These are phyloP conservation scores for Dicaeum eximium DNA, from an alignment of 2,113 vertebrate genomes.

Conservation along the genomic window DNA sequence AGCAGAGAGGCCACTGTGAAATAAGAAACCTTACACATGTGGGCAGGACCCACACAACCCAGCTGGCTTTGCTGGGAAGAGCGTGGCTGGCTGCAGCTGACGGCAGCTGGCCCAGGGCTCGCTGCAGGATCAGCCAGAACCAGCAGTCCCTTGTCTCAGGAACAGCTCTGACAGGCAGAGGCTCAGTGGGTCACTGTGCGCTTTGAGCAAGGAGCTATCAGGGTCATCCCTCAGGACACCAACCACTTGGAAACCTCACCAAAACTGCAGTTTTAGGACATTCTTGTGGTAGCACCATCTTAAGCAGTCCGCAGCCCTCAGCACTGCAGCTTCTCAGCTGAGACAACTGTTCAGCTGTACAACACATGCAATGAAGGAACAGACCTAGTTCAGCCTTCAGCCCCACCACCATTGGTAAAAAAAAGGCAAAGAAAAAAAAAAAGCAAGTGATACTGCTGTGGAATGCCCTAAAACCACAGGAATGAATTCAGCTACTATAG, in stretches of 20 bases:
- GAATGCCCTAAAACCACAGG: background rate
- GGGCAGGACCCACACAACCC: background rate
- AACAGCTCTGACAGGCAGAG: background rate
- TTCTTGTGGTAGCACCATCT: background rate
- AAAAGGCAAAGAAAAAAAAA: background rate
- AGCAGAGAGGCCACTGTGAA: conserved; percentile 4
- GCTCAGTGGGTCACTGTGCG: background rate
- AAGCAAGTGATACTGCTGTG: background rate
- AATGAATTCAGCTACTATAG: background rate
- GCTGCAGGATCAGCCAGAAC: background rate
- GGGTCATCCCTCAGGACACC: background rate
- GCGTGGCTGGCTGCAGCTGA: background rate
- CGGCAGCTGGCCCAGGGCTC: too few species aligned
- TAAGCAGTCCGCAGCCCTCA: background rate
- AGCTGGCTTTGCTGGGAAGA: background rate
- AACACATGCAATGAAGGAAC: background rate
- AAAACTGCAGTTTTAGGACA: background rate
- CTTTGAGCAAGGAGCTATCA: background rate
- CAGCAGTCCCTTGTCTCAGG: fast-evolving
- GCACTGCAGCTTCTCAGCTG: background rate
- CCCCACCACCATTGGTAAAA: background rate
- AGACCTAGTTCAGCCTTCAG: background rate
- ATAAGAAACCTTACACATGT: conserved; percentile 35
- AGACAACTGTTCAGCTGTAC: conserved; percentile 1
- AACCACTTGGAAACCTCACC: background rate